Conservation (phyloP, 2,113 vertebrate genomes). For the Oreochromis spilurus region DNA sequence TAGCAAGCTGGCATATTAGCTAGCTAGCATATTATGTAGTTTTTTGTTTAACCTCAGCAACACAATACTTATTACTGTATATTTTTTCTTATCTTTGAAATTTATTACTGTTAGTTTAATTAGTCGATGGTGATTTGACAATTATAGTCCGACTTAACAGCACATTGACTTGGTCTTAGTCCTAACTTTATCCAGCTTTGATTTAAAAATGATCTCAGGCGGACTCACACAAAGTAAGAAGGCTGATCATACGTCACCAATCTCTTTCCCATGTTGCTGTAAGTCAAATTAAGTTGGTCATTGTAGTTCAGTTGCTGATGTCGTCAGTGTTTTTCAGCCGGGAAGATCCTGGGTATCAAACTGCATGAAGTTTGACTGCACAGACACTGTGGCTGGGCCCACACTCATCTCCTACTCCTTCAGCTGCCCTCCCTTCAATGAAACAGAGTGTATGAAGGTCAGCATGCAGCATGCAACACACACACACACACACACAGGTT, state of each 20-base stretch:
- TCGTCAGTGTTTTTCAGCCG: slow-evolving; percentile 50
- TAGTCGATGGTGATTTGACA: background rate
- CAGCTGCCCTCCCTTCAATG: slow-evolving; percentile 94
- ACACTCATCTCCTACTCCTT: slow-evolving; percentile 86
- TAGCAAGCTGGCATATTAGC: background rate
- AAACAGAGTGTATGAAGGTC: slow-evolving; percentile 93
- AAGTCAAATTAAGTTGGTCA: background rate
- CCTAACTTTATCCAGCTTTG: background rate
- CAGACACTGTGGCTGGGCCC: slow-evolving; percentile 78
- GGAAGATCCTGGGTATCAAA: slow-evolving; percentile 85
- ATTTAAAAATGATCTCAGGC: background rate
- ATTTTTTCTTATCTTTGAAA: background rate
- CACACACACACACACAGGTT: background rate
- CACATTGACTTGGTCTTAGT: background rate
- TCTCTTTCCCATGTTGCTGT: background rate
- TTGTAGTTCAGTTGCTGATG: background rate
- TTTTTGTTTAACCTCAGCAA: background rate
- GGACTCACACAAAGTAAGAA: background rate
- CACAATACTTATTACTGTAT: background rate
- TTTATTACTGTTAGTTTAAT: background rate
- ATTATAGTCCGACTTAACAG: background rate
- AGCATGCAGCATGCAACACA: slow-evolving; percentile 32
- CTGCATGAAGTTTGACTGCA: slow-evolving; percentile 86
- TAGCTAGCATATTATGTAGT: background rate
- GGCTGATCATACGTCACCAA: background rate